Evolutionary conservation across 37 sponge, comb jelly and placozoan genomes (phyloP).

Genomic region (Spongilla lacustris): DNA sequence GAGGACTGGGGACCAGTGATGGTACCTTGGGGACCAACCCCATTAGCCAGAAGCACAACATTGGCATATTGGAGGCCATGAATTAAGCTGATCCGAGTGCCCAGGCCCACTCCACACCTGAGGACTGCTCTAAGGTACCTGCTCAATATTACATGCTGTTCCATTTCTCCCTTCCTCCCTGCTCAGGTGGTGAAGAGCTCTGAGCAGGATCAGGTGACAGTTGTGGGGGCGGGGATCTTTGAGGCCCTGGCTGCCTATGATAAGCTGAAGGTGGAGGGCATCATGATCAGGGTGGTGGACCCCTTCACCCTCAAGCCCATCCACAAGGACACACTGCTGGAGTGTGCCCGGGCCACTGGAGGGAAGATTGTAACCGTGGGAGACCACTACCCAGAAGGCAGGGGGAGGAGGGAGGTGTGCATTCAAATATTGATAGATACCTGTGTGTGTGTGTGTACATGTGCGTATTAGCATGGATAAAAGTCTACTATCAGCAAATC

Average conservation of each 20-base stretch:
- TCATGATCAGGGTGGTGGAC: slow-evolving; percentile 90
- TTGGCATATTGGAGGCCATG: slow-evolving; percentile 59
- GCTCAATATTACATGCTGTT: too few relatives aligned
- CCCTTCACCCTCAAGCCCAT: slow-evolving; percentile 96
- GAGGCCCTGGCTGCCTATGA: slow-evolving; percentile 81
- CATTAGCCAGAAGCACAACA: not conserved
- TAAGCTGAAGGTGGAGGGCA: slow-evolving; percentile 71
- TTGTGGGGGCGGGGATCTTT: slow-evolving; percentile 91
- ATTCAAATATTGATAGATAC: too few relatives aligned
- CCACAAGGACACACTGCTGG: slow-evolving; percentile 80
- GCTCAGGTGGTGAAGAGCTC: slow-evolving; percentile 70
- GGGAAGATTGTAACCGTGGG: slow-evolving; percentile 93
- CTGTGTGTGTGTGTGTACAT: too few relatives aligned
- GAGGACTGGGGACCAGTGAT: too few relatives aligned
- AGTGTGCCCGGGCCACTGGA: slow-evolving; percentile 76
- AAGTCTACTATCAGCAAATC: too few relatives aligned
- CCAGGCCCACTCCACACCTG: slow-evolving; percentile 47
- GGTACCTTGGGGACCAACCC: too few relatives aligned
- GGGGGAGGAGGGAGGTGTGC: too few relatives aligned
- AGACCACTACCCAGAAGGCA: slow-evolving; percentile 97
- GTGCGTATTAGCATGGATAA: too few relatives aligned
- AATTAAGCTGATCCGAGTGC: slow-evolving; percentile 66
- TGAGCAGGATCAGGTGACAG: slow-evolving; percentile 85
- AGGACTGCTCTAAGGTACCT: too few relatives aligned
- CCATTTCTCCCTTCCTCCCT: not conserved